phyloP scores from a whole-genome alignment of 2,888 invertebrate genomes.

The Ametastegia equiseti region DNA sequence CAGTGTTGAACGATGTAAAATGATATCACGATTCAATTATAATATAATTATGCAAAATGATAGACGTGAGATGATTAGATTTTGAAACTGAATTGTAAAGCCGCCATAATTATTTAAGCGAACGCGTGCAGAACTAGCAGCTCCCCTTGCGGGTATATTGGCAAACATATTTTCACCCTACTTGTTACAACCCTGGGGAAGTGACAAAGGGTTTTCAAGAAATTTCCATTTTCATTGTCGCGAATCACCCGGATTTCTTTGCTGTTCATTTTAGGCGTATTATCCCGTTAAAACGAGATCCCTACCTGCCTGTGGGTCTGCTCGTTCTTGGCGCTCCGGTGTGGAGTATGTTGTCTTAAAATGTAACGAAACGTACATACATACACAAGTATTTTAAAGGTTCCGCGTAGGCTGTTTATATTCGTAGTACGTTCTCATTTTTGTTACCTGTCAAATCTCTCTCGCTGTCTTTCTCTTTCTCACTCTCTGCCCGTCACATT shows the following conservation, averaged over 20 bases:
- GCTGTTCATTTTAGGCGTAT: slow-evolving; percentile 38
- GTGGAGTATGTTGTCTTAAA: slow-evolving; percentile 26
- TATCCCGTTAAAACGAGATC: slow-evolving; percentile 32
- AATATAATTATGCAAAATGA: neutral
- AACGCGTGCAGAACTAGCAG: neutral
- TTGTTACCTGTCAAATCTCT: neutral
- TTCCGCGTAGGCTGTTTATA: slow-evolving; percentile 15
- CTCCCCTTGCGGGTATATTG: slow-evolving; percentile 11
- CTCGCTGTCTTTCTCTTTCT: too few species aligned
- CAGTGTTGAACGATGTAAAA: neutral
- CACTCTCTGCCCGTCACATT: neutral
- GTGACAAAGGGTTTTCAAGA: slow-evolving; percentile 35
- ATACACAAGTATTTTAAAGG: neutral
- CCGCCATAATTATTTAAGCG: neutral
- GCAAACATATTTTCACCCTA: neutral
- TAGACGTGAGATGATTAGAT: neutral
- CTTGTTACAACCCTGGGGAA: slow-evolving; percentile 17
- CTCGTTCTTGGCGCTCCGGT: neutral
- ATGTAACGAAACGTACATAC: slow-evolving; percentile 22
- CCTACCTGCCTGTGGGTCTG: neutral
- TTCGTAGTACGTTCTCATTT: neutral
- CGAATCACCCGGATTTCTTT: slow-evolving; percentile 30
- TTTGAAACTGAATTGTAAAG: neutral
- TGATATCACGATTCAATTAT: neutral
- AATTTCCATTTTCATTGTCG: slow-evolving; percentile 45